Evolutionary conservation across 2,113 vertebrate genomes (phyloP), one percentile per base, ranked within the genome.

Genomic region (Plecturocebus donacophilus): DNA sequence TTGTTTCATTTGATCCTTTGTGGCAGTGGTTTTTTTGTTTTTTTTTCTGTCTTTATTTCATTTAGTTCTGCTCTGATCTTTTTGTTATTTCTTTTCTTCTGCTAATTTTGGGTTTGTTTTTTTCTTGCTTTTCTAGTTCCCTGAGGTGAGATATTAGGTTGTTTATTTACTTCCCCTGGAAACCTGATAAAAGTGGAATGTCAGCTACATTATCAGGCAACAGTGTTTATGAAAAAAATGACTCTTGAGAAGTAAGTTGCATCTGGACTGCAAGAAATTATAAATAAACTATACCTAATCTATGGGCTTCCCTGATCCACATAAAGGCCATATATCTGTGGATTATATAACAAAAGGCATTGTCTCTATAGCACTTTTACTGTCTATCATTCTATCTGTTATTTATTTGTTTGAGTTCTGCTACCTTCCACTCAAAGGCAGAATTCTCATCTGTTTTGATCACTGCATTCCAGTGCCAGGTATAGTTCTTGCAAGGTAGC

Each of bases 141-240:
- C 21, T 58, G 56, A 58, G 56, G 56, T 58, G 56, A 23, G 56
- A 8, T 25, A 21, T 58, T 58, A 58, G 56, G 56, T 58, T 58
- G 21, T 58, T 58, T 23, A 58, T 23, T 58, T 58, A 25, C 23
- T 91, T 81, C 40, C 79, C 70, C 75, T 61, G 73, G 91, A 88
- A 91, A 94, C 30, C 7, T 70, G 83, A 87, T 93, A 58, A 87
- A 92, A 71, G 49, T 56, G 35, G 32, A 77, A 66, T 94, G 64
- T 61, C 38, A 38, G 30, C n/a, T 92, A 54, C 13, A 47, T 77
- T 87, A 94, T 20, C 17, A 86, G 84, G 70, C 19, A 91, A 61
- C 42, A 30, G 27, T 94, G 71, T 75, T 94, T 47, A 42, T 64
- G 77, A 82, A 42, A 82, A 94, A 83, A 87, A 87, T 27, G 66